These are phyloP conservation scores for Numida meleagris DNA, from an alignment of 2,113 vertebrate genomes.

Conservation along the genomic window DNA sequence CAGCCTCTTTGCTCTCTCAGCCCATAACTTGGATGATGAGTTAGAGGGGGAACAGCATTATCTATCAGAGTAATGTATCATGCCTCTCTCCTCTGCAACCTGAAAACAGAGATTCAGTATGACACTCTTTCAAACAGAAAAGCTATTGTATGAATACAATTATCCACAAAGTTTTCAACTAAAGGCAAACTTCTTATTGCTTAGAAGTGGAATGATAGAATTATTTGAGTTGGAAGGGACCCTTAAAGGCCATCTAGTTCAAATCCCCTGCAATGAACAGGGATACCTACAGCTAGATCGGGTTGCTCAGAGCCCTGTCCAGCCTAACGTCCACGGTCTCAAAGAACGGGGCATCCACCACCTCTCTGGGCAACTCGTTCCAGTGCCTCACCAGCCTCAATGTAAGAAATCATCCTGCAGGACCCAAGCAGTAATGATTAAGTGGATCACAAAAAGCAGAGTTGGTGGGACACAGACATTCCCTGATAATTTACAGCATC, in stretches of 20 bases:
- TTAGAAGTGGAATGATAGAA: background rate
- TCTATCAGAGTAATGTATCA: background rate
- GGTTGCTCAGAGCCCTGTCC: too few relatives aligned
- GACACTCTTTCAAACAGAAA: background rate
- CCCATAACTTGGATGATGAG: rapidly evolving
- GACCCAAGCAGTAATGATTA: background rate
- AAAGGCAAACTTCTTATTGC: background rate
- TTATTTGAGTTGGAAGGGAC: too few relatives aligned
- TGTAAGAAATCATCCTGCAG: background rate
- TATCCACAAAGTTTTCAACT: background rate
- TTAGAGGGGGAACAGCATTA: background rate
- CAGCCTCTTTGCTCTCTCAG: background rate
- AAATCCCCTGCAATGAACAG: too few relatives aligned
- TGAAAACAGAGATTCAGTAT: background rate
- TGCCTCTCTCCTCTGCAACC: background rate
- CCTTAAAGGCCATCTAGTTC: too few relatives aligned
- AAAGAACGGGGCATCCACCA: too few relatives aligned
- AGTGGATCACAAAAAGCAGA: background rate
- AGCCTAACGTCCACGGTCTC: too few relatives aligned
- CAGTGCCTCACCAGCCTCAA: too few relatives aligned
- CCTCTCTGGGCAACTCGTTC: too few relatives aligned
- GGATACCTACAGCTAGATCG: too few relatives aligned
- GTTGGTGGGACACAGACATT: background rate
- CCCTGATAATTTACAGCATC: background rate
- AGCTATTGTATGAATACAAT: background rate